Evolutionary conservation across 2,888 invertebrate species (phyloP), one percentile per base, ranked within the genome.

Genomic region (Caenorhabditis virilis): DNA sequence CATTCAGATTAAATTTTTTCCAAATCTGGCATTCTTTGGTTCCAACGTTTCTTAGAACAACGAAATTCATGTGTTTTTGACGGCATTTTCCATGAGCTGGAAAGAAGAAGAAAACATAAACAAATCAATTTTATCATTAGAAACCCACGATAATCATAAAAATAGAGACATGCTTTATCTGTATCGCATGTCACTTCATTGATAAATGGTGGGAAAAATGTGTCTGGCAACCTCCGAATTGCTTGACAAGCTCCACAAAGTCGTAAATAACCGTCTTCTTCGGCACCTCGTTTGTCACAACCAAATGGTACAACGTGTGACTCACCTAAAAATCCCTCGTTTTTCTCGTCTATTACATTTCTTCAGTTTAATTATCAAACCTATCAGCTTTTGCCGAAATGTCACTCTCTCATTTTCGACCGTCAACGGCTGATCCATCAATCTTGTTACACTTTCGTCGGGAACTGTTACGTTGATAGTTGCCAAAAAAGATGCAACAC

Each of bases 131-230:
- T 43, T 30, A 18, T 1, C 4, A 3, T 7, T 25, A 41, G 35
- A 1, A 9, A 51, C 75, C 57, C 61, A 81, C 81, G 78, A 52
- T 78, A 79, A 52, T 78, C 78, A 53, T 83, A 82, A 55, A 83
- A 83, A 69, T 83, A 83, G 0, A 83, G 69, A 48, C 83, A 83
- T 7, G 81, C 80, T 46, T 80, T 82, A 68, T 83, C 83, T 42
- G 78, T 79, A 51, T 82, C 82, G 61, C 83, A 83, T 46, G 82
- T 78, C 7, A 83, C 82, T 62, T 83, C 83, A 57, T 83, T 83
- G 64, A 83, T 83, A 60, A 83, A 83, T n/a, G 83, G 83, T 36
- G 83, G 83, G 54, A 83, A 83, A 62, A 82, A 83, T 13, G 76
- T 69, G 47, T 82, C 80, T 9, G 83, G 83, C 38, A 83, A 56